Evolutionary conservation across 2,888 invertebrate genomes (phyloP).

Genomic region (Acanthopleura granulata): DNA sequence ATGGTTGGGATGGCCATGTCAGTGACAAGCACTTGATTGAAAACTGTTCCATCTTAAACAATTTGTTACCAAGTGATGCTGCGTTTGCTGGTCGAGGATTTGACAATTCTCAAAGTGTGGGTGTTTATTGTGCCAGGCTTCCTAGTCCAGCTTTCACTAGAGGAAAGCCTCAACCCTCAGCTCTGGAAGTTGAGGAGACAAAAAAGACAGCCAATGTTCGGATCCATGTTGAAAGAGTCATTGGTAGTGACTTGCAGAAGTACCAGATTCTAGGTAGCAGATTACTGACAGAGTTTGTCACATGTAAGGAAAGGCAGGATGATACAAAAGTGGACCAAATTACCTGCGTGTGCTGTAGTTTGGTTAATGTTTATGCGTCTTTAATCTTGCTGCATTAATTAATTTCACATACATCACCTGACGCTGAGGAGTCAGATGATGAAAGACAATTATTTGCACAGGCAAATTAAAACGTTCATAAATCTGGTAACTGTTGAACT

Average conservation of each 20-base stretch:
- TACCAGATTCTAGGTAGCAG: background rate
- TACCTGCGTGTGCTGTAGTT: background rate
- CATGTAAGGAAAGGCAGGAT: background rate
- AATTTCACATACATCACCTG: no score
- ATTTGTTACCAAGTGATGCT: background rate
- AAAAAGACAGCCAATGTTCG: no score
- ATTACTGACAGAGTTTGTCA: background rate
- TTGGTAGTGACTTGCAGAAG: no score
- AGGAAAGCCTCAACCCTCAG: background rate
- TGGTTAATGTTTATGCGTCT: no score
- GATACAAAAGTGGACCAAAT: background rate
- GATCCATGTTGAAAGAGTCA: no score
- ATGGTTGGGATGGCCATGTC: constrained; percentile 27
- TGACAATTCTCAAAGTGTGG: background rate
- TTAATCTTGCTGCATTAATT: no score
- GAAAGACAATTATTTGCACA: no score
- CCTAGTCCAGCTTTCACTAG: background rate
- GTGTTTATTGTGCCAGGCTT: background rate
- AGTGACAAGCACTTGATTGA: background rate
- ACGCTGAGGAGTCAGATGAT: no score
- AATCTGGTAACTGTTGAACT: no score
- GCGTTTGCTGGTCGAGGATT: background rate
- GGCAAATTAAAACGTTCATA: no score
- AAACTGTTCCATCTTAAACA: background rate
- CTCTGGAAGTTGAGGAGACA: no score